phyloP scores from a whole-genome alignment of 2,888 invertebrate species.

The Beris morrisii region DNA sequence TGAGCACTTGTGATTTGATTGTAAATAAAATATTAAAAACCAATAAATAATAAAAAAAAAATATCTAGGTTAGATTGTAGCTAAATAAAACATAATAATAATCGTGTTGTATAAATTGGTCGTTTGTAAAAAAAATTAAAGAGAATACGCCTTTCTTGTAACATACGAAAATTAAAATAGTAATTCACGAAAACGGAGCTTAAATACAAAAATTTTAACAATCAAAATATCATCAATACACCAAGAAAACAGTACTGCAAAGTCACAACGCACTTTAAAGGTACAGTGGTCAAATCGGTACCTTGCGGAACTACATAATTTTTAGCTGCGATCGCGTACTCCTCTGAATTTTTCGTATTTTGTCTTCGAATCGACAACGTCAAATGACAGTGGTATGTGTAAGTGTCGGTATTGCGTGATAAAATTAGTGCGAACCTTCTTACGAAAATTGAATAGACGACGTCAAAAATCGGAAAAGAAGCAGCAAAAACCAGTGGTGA shows the following conservation, averaged over 20 bases:
- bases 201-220: not conserved
- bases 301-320: too few species aligned
- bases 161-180: not conserved
- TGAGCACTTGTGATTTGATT: constrained; percentile 47
- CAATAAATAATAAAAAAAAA: not conserved
- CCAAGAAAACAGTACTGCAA: too few species aligned
- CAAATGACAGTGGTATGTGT: constrained; percentile 43
- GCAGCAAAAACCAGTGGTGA: constrained; percentile 22
- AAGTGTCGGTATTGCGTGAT: constrained; percentile 34
- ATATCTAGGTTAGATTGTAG: not conserved
- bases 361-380: constrained; percentile 1
- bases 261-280: too few species aligned
- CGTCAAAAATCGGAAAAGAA: constrained; percentile 21
- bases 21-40: constrained; percentile 41
- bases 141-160: too few species aligned
- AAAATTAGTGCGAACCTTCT: constrained; percentile 18
- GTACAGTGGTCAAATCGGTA: too few species aligned
- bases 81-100: not conserved
- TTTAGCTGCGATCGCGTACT: too few species aligned
- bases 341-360: too few species aligned
- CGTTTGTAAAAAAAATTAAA: too few species aligned
- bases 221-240: too few species aligned
- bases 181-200: not conserved
- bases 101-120: too few species aligned
- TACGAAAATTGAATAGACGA: constrained; percentile 12